Base-by-base conservation (phyloP, 2,888 invertebrate genomes). In the Drosophila koepferae region DNA sequence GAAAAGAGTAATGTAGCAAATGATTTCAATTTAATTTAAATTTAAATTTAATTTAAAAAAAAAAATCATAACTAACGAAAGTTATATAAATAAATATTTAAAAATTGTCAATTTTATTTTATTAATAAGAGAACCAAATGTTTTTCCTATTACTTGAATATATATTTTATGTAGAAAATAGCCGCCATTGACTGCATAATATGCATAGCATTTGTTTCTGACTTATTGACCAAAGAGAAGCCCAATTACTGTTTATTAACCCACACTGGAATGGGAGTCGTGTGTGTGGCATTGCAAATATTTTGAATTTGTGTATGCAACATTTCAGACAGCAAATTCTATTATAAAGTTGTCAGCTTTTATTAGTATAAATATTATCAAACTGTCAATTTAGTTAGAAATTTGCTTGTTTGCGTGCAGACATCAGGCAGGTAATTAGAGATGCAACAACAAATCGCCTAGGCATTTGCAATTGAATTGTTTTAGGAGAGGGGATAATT, bases 401-500 rank as follows among this genome's bases (percentile, higher is more conserved):
- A 28, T 60, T 51, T 2, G 31, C 18, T 14, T 16, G 34, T 10
- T 16, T 8, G 2, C 16, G 9, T 20, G 31, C 3, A 2, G 36
- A 28, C 20, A 49, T 23, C 40, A 23, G 31, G 10, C 54, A 66
- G 41, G 44, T 20, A 51, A 51, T 51, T 36, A 51, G 36, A 62
- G 62, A 55, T 66, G 48, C 40, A 36, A 18, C n/a, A 6, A 16
- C 10, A n/a, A n/a, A n/a, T 18, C 31, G 28, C 38, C 14, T 12
- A 20, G 20, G 9, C 40, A 34, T 31, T 10, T 23, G 1, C 48
- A 58, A 34, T 72, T 46, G 28, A 77, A 77, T 77, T 77, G 51
- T 51, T 55, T 28, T 14, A 53, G 51, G 38, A 41, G 40, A 40
- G 18, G 53, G 43, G 56, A 43, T 80, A 65, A 80, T 80, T 66